phyloP scores from a whole-genome alignment of 2,888 invertebrate genomes.

The Rhagonycha lutea region DNA sequence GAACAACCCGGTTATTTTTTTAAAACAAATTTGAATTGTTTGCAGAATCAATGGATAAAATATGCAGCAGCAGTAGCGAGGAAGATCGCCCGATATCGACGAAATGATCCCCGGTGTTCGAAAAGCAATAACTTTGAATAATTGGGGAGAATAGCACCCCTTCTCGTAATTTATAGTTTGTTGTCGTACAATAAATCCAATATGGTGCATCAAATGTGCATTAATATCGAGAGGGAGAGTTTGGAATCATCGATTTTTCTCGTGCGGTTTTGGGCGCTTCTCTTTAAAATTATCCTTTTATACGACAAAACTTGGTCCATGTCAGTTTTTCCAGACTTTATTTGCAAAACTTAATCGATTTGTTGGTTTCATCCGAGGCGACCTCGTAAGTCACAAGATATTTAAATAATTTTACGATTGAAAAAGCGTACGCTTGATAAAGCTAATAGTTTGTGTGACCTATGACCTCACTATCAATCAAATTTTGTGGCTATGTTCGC shows the following conservation, averaged over 20 bases:
- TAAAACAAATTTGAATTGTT: neutral
- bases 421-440: neutral
- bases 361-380: neutral
- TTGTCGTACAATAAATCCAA: conserved; percentile 8
- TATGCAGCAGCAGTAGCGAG: neutral
- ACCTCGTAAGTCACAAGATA: neutral
- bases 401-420: neutral
- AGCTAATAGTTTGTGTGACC: neutral
- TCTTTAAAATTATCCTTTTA: neutral
- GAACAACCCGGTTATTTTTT: neutral
- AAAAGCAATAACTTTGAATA: neutral
- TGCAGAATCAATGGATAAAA: neutral
- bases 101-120: neutral
- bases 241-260: neutral
- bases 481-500: neutral
- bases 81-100: neutral
- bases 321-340: neutral
- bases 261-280: neutral
- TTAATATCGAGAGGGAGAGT: neutral
- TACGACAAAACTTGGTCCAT: neutral
- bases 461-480: neutral
- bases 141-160: neutral
- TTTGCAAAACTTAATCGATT: neutral
- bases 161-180: conserved; percentile 7
- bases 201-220: conserved; percentile 12